Percentiles rank a stretch among this genome's conserved stretches.
These are phyloP conservation scores for Coregonus clupeaformis DNA, from an alignment of 2,113 vertebrate species.

Conservation along the genomic window DNA sequence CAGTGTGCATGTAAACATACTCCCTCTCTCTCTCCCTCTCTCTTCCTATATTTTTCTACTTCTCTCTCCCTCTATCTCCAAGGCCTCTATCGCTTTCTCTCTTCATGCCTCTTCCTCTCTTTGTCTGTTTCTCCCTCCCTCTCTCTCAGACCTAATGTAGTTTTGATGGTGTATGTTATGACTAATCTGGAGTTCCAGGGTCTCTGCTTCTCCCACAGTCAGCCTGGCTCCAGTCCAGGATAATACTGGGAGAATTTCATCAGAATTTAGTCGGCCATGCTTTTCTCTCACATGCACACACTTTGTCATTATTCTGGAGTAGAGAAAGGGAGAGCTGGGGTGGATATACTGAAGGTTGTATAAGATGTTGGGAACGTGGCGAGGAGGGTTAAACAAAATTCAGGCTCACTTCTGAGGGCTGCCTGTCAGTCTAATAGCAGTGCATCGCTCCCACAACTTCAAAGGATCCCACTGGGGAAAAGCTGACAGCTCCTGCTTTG, in stretches of 20 bases:
- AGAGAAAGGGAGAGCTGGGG: conserved; percentile 1
- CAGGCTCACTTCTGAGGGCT: conserved; percentile 17
- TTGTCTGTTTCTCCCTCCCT: not conserved
- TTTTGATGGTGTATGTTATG: conserved; percentile 41
- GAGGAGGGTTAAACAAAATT: conserved; percentile 35
- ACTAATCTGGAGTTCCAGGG: conserved; percentile 46
- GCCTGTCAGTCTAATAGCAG: conserved; percentile 42
- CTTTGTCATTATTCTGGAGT: not conserved
- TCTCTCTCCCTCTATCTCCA: conserved; percentile 1
- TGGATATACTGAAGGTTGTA: conserved; percentile 7
- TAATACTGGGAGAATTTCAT: conserved; percentile 46
- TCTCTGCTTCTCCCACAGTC: conserved; percentile 40
- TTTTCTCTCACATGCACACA: not conserved
- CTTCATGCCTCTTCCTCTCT: conserved; percentile 18
- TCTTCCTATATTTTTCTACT: conserved; percentile 28
- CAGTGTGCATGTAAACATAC: not conserved
- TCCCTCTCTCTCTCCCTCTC: conserved; percentile 23
- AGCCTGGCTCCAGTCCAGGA: conserved; percentile 45
- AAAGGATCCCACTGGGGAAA: conserved; percentile 52
- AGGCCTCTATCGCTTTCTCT: not conserved
- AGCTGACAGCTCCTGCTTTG: conserved; percentile 3
- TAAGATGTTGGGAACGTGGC: conserved; percentile 26
- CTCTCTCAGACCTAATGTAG: not conserved
- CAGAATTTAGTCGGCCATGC: not conserved
- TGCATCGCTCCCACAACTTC: conserved; percentile 48